Conservation (phyloP, 2,113 vertebrate genomes). For the Psophia crepitans region DNA sequence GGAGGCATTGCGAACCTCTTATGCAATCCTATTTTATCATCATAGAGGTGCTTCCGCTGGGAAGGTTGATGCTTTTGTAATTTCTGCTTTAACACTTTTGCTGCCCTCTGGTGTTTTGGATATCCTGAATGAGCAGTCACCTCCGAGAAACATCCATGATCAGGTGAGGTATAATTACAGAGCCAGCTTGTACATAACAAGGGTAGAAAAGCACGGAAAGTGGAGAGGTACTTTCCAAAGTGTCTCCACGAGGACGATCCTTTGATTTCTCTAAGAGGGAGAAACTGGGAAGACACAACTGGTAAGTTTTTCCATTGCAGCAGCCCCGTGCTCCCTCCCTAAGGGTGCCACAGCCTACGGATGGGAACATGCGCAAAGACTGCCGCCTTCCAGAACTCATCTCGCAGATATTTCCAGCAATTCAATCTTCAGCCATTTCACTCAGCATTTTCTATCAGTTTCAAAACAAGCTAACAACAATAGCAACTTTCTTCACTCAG, state of each 20-base stretch:
- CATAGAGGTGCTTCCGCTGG: not conserved
- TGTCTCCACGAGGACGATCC: not conserved
- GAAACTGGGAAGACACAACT: not conserved
- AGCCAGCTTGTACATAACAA: not conserved
- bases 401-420: conserved; percentile 53
- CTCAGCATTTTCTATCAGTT: conserved; percentile 37
- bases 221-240: not conserved
- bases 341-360: not conserved
- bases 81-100: conserved; percentile 31
- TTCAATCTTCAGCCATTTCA: conserved; percentile 9
- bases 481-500: conserved; percentile 39
- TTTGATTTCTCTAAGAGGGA: not conserved
- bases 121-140: not conserved
- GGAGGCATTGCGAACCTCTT: not conserved
- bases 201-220: not conserved
- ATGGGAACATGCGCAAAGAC: not conserved
- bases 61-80: not conserved
- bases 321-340: not conserved
- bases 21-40: not conserved
- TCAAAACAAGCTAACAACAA: conserved; percentile 51
- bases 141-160: not conserved
- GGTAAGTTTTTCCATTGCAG: conserved; percentile 17
- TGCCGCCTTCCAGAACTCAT: conserved; percentile 15
- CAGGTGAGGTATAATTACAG: not conserved
- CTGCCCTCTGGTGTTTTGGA: conserved; percentile 57